Evolutionary conservation across 2,888 invertebrate species (phyloP).

Genomic region (Thereva unica): DNA sequence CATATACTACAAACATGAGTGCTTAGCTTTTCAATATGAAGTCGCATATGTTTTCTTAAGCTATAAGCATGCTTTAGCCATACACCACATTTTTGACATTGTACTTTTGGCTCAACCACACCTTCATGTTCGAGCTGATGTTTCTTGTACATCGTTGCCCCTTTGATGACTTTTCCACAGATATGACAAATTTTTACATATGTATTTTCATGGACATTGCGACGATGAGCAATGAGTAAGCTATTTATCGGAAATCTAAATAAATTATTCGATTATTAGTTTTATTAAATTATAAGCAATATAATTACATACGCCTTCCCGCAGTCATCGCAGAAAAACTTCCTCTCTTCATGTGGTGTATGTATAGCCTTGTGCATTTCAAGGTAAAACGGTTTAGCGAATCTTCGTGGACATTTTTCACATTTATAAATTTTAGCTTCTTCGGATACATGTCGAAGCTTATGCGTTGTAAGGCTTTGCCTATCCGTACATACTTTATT

Average conservation of each 20-base stretch:
- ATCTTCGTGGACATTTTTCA: slow-evolving; percentile 53
- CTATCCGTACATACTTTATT: slow-evolving; percentile 54
- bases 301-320: slow-evolving; percentile 48
- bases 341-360: slow-evolving; percentile 51
- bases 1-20: slow-evolving; percentile 52
- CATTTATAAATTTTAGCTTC: slow-evolving; percentile 52
- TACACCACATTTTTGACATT: slow-evolving; percentile 54
- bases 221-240: background rate
- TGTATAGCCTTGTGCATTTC: slow-evolving; percentile 54
- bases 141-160: slow-evolving; percentile 49
- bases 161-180: slow-evolving; percentile 55
- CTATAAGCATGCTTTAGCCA: slow-evolving; percentile 54
- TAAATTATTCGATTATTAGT: background rate
- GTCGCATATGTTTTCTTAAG: slow-evolving; percentile 52
- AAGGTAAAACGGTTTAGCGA: slow-evolving; percentile 52
- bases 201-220: slow-evolving; percentile 12
- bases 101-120: slow-evolving; percentile 50
- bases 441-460: slow-evolving; percentile 54
- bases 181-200: slow-evolving; percentile 51
- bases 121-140: slow-evolving; percentile 53
- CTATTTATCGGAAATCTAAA: slow-evolving; percentile 5
- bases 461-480: slow-evolving; percentile 54
- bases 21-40: slow-evolving; percentile 51
- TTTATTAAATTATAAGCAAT: background rate
- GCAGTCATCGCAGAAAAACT: slow-evolving; percentile 49